Evolutionary conservation across 2,888 invertebrate genomes (phyloP).

Genomic region (Lycia hirtaria): DNA sequence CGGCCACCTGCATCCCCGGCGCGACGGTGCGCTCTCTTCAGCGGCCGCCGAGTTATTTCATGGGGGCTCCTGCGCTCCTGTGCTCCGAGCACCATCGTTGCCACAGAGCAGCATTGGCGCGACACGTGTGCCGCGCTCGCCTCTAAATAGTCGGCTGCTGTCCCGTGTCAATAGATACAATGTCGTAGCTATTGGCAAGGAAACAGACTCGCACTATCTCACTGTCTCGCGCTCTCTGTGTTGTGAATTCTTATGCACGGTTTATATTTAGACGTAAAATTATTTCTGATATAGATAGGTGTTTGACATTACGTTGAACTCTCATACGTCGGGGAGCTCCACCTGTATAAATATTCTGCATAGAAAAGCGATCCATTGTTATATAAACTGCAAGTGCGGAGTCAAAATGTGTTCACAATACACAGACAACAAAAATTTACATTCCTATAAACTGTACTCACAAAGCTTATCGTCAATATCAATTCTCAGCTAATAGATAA

Average conservation of each 20-base stretch:
- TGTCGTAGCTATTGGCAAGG: constrained; percentile 84
- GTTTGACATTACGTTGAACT: constrained; percentile 86
- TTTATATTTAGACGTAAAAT: constrained; percentile 83
- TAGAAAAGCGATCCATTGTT: constrained; percentile 32
- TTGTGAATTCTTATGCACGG: constrained; percentile 85
- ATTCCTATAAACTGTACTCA: no score
- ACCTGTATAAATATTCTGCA: constrained; percentile 78
- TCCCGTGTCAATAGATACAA: constrained; percentile 81
- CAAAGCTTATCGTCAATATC: no score
- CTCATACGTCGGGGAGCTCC: constrained; percentile 83
- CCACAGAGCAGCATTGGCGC: constrained; percentile 12
- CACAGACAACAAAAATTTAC: no score
- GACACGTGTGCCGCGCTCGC: constrained; percentile 23
- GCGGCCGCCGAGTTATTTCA: constrained; percentile 52
- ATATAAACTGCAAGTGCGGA: background rate
- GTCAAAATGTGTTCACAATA: constrained; percentile 23
- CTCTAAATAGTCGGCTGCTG: constrained; percentile 74
- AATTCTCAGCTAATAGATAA: no score
- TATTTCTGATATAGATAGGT: constrained; percentile 85
- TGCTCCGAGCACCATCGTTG: no score
- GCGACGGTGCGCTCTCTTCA: constrained; percentile 53
- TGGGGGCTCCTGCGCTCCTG: constrained; percentile 39
- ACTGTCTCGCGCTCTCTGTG: constrained; percentile 83
- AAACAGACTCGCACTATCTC: constrained; percentile 83
- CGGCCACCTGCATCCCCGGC: constrained; percentile 68